These are phyloP conservation scores for Sphenopsis melanotis DNA, from an alignment of 2,797 vertebrate species.

Conservation along the genomic window DNA sequence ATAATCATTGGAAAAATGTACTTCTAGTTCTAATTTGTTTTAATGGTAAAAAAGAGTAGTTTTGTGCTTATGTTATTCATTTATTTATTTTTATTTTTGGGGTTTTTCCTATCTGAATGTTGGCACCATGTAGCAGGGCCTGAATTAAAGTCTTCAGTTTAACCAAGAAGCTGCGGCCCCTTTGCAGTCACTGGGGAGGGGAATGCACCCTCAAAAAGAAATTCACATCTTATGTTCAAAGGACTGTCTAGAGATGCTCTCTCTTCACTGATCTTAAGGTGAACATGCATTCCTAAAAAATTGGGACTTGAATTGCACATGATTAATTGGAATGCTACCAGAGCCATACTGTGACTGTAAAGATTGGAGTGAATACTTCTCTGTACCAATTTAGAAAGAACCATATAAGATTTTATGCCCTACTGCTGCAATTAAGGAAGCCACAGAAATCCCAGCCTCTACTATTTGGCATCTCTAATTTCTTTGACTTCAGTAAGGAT, in stretches of 20 bases:
- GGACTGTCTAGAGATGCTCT: not conserved
- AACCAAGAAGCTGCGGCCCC: not conserved
- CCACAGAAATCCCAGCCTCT: not conserved
- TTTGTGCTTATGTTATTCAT: not conserved
- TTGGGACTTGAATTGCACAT: not conserved
- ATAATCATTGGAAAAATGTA: not conserved
- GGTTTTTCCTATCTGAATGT: not conserved
- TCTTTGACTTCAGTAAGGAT: not conserved
- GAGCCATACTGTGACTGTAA: not conserved
- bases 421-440: not conserved
- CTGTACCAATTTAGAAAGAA: not conserved
- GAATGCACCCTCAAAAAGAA: not conserved
- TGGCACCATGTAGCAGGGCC: fast-evolving
- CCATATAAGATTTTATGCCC: not conserved
- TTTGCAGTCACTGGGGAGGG: not conserved
- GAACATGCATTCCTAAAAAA: not conserved
- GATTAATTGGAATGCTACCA: not conserved
- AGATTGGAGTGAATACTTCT: not conserved
- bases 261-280: not conserved
- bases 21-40: not conserved
- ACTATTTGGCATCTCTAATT: not conserved
- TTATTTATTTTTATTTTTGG: not conserved
- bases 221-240: not conserved
- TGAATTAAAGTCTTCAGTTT: not conserved
- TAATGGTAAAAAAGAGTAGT: not conserved